Conservation (phyloP, 2,797 vertebrate species). For the Carduelis carduelis region DNA sequence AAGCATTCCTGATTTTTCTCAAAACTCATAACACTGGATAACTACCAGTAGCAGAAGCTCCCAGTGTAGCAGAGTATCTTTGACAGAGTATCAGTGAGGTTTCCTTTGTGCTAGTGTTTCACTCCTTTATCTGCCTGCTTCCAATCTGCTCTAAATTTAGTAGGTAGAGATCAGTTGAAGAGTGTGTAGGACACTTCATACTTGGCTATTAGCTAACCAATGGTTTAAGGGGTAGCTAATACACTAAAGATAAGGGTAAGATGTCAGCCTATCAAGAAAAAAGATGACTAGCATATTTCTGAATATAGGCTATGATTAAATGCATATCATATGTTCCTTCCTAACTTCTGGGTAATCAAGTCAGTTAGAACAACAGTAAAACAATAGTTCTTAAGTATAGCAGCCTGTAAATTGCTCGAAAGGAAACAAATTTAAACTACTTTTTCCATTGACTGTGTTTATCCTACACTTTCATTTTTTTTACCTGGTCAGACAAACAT, state of each 20-base stretch:
- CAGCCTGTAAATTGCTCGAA: not conserved
- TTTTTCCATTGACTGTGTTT: not conserved
- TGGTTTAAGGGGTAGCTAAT: constrained; percentile 53
- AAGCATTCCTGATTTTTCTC: not conserved
- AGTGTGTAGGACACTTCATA: constrained; percentile 76
- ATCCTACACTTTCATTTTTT: not conserved
- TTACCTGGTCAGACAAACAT: not conserved
- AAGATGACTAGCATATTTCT: constrained; percentile 47
- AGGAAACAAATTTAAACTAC: not conserved
- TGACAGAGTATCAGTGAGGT: not conserved
- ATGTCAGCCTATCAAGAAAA: constrained; percentile 43
- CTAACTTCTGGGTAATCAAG: not conserved
- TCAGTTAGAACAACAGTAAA: not conserved
- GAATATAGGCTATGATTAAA: constrained; percentile 41
- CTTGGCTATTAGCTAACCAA: constrained; percentile 53
- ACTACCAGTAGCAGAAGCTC: not conserved
- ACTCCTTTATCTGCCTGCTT: constrained; percentile 69
- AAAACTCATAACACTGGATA: accelerated
- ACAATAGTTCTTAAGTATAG: not conserved
- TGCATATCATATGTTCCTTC: not conserved
- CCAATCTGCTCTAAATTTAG: constrained; percentile 82
- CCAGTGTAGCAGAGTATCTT: not conserved
- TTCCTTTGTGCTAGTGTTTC: constrained; percentile 22
- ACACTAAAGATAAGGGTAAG: constrained; percentile 66
- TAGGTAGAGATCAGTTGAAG: constrained; percentile 69